These are phyloP conservation scores for Leptothorax acervorum DNA, from an alignment of 2,888 invertebrate genomes.

Conservation along the genomic window DNA sequence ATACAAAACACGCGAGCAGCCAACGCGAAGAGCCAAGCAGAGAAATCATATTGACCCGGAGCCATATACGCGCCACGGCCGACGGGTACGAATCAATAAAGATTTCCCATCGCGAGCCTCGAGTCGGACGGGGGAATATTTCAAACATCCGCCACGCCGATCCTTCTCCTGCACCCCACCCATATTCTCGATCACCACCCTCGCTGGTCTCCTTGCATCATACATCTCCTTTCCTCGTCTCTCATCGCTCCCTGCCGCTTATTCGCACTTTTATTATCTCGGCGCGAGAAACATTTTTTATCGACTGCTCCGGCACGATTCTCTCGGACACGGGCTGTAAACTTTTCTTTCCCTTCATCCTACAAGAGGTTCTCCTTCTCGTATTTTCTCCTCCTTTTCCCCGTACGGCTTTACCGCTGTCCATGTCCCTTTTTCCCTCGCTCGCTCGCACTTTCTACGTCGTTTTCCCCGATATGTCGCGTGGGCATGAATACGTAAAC, in stretches of 20 bases:
- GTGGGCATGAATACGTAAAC: constrained; percentile 71
- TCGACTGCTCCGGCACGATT: constrained; percentile 75
- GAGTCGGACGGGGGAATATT: constrained; percentile 80
- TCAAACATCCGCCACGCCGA: constrained; percentile 78
- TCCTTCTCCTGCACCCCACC: constrained; percentile 56
- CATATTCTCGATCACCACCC: constrained; percentile 40
- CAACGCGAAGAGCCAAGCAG: constrained; percentile 57
- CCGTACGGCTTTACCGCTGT: not conserved
- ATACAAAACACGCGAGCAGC: constrained; percentile 50
- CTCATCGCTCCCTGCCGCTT: constrained; percentile 67
- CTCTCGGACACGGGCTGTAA: constrained; percentile 80
- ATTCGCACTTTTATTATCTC: constrained; percentile 84
- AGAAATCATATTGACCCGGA: constrained; percentile 82
- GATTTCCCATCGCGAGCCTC: constrained; percentile 81
- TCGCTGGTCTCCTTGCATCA: constrained; percentile 48
- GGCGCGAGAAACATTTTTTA: constrained; percentile 82
- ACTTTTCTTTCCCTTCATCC: constrained; percentile 72
- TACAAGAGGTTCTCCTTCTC: constrained; percentile 48
- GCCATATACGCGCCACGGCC: constrained; percentile 76
- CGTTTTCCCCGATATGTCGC: constrained; percentile 59
- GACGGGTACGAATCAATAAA: constrained; percentile 84
- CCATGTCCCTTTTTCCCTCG: constrained; percentile 41
- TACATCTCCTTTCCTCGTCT: constrained; percentile 60
- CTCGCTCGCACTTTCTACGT: constrained; percentile 50
- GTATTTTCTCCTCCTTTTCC: constrained; percentile 27